Percentiles rank a stretch among this genome's conserved stretches.
Conservation (phyloP, 2,888 invertebrate genomes). For the Rhamphomyia laevipes region DNA sequence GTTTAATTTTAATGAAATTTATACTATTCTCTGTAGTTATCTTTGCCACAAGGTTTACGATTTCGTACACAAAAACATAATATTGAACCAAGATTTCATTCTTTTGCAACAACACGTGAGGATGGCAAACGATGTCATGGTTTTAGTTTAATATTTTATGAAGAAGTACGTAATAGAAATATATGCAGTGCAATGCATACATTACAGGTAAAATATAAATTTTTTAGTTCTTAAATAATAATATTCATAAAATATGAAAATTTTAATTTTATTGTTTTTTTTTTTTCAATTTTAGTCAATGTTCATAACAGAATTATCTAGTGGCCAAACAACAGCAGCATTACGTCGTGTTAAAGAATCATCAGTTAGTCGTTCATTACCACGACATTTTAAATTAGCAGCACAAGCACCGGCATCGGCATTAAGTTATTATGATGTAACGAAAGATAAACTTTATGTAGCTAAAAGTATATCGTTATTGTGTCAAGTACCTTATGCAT, state of each 20-base stretch:
- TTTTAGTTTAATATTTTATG: slow-evolving; percentile 89
- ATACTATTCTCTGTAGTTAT: slow-evolving; percentile 51
- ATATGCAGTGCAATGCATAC: slow-evolving; percentile 95
- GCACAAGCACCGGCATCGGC: slow-evolving; percentile 65
- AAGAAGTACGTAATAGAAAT: slow-evolving; percentile 84
- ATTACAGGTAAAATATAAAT: slow-evolving; percentile 54
- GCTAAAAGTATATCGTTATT: slow-evolving; percentile 91
- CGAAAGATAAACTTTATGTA: slow-evolving; percentile 89
- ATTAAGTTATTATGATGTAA: slow-evolving; percentile 80
- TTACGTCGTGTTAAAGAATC: slow-evolving; percentile 51
- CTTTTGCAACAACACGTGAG: slow-evolving; percentile 93
- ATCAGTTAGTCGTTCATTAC: slow-evolving; percentile 71
- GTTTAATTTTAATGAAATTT: slow-evolving; percentile 1
- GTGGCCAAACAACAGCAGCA: slow-evolving; percentile 57
- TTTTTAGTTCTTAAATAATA: slow-evolving; percentile 2
- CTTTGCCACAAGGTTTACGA: slow-evolving; percentile 85
- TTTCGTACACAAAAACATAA: slow-evolving; percentile 91
- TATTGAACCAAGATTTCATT: slow-evolving; percentile 80
- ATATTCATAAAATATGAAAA: neutral
- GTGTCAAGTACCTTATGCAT: slow-evolving; percentile 81
- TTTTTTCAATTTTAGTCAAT: slow-evolving; percentile 57
- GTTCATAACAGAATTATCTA: slow-evolving; percentile 81
- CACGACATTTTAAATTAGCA: slow-evolving; percentile 77
- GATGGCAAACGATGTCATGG: slow-evolving; percentile 93
- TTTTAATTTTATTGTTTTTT: slow-evolving; percentile 3